phyloP scores from a whole-genome alignment of 2,888 invertebrate species.

The Trachelus troglodyta region DNA sequence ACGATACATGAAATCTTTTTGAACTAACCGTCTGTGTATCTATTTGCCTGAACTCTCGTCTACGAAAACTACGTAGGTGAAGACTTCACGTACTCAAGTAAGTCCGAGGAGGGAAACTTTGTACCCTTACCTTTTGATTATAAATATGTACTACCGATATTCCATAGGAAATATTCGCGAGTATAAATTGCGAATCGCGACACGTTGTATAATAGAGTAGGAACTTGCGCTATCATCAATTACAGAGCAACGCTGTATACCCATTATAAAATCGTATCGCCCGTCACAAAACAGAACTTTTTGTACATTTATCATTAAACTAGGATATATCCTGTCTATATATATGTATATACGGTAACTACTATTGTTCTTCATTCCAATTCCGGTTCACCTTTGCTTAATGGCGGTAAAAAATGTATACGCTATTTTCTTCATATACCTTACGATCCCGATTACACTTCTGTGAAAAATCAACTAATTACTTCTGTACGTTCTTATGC shows the following conservation, averaged over 20 bases:
- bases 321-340: not conserved
- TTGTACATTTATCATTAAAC: not conserved
- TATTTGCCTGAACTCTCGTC: conserved; percentile 61
- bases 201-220: conserved; percentile 30
- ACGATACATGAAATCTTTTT: conserved; percentile 7
- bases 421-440: not conserved
- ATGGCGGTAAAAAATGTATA: not conserved
- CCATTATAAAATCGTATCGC: not conserved
- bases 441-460: not conserved
- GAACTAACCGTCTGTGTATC: conserved; percentile 56
- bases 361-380: not conserved
- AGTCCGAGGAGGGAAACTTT: conserved; percentile 64
- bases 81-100: conserved; percentile 75
- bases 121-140: not conserved
- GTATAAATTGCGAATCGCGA: not conserved
- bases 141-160: not conserved
- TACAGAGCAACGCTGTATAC: conserved; percentile 48
- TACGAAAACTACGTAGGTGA: conserved; percentile 67
- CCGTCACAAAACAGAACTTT: not conserved
- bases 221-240: conserved; percentile 49
- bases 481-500: not conserved
- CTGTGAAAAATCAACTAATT: not conserved
- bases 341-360: not conserved
- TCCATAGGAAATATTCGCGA: not conserved
- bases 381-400: not conserved